A percentile compares a stretch with the other conserved stretches of the same genome.
Conservation (phyloP, 30 jellyfish, hydroid and myxozoan genomes). For the Clytia hemisphaerica region DNA sequence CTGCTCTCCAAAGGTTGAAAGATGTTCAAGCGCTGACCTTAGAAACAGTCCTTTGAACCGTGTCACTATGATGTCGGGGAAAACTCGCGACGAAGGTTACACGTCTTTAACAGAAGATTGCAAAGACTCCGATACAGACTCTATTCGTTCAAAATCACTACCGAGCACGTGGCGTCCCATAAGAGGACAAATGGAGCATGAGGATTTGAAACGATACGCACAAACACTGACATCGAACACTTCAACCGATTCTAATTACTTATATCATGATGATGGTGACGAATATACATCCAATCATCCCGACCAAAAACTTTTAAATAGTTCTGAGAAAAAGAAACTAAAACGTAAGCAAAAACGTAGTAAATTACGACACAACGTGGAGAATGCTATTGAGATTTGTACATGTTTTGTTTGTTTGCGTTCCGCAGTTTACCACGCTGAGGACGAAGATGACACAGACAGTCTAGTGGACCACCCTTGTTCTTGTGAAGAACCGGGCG, state of each 20-base stretch:
- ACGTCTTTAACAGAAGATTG: constrained; percentile 27
- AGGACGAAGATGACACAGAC: constrained; percentile 19
- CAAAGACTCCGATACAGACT: constrained; percentile 24
- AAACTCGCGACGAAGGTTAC: constrained; percentile 25
- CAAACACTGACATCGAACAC: constrained; percentile 5
- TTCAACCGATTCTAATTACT: too few species aligned
- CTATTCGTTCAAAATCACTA: constrained; percentile 34
- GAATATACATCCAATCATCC: too few species aligned
- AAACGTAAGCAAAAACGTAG: constrained; percentile 9
- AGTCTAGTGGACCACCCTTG: constrained; percentile 38
- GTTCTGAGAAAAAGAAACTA: too few species aligned
- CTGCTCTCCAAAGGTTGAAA: constrained; percentile 7
- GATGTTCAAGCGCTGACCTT: constrained; percentile 25
- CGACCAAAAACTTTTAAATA: too few species aligned
- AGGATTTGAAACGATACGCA: constrained; percentile 13
- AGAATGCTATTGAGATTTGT: constrained; percentile 26
- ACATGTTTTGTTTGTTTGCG: constrained; percentile 42
- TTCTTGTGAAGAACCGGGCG: constrained; percentile 6
- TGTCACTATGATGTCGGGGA: background rate
- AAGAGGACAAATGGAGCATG: background rate
- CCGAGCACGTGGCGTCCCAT: constrained; percentile 40
- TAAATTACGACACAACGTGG: constrained; percentile 12
- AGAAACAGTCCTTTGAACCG: constrained; percentile 5
- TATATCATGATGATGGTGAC: too few species aligned
- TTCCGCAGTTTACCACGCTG: constrained; percentile 31